phyloP scores from a whole-genome alignment of 2,797 vertebrate genomes.

The Galagoides demidoff region DNA sequence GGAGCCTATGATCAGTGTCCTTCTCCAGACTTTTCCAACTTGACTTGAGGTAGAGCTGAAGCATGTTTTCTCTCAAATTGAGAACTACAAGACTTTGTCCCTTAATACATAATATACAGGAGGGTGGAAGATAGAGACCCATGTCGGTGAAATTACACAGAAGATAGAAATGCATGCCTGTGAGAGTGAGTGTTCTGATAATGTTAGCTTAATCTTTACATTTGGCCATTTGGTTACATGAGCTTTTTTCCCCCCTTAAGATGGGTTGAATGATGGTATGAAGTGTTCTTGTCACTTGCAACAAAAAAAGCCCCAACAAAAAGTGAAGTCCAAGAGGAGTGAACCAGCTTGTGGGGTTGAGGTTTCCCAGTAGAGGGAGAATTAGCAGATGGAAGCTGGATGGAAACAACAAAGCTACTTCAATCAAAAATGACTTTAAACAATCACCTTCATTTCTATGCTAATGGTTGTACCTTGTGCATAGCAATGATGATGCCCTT shows the following conservation, averaged over 20 bases:
- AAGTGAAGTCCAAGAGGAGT: not conserved
- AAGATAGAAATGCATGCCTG: not conserved
- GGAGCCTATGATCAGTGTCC: not conserved
- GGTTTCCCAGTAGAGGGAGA: not conserved
- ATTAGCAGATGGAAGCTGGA: not conserved
- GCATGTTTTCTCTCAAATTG: not conserved
- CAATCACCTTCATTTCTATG: not conserved
- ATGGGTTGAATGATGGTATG: not conserved
- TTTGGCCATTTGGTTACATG: not conserved
- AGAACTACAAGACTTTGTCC: not conserved
- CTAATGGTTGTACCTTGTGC: not conserved
- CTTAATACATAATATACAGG: not conserved
- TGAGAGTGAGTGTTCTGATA: not conserved
- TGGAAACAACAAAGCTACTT: not conserved
- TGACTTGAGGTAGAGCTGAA: not conserved
- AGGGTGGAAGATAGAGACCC: not conserved
- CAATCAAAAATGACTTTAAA: not conserved
- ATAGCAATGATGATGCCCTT: not conserved
- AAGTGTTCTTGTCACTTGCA: not conserved
- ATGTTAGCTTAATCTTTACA: not conserved
- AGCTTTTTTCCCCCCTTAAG: not conserved
- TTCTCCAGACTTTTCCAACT: not conserved
- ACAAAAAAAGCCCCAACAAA: not conserved
- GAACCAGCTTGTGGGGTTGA: not conserved
- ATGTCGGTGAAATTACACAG: not conserved